Base-by-base conservation (phyloP, 2,888 invertebrate genomes). In the Anaspis maculata region DNA sequence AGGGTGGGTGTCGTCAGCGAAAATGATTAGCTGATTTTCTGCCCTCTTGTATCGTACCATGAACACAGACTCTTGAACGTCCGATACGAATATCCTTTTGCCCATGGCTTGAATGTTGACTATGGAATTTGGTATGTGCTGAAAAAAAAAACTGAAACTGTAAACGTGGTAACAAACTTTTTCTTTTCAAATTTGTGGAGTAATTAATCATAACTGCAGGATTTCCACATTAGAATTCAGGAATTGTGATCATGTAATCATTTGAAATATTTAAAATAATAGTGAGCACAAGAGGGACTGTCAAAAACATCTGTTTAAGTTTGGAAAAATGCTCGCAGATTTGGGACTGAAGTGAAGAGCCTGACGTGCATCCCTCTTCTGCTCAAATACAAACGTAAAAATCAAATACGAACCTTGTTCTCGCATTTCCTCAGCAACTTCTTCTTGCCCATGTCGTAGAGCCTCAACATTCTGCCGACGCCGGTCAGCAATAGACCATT, bases 1-100 rank as follows among this genome's bases (percentile, higher is more conserved):
- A 0, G 97, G 98, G 65, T 91, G 88, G 0, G 95, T 95, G 60
- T 99, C 98, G 61, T 98, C 98, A 2, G 96, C 94, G 67, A 98
- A 99, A 32, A 98, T 88, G 14, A 97, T 92, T 39, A 99, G 70
- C 57, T 97, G 96, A 66, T 99, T 99, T 64, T 98, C 98, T 25
- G 85, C 79, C 22, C 91, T 77, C 59, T 91, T 90, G 64, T 97
- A 97, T 22, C 94, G 79, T 1, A 98, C 79, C 65, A 94, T 95
- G 63, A 92, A 94, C 14, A 98, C 84, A 13, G 94, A 94, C 64
- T 99, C 98, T 65, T 95, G 94, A 0, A 95, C 86, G 62, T 99
- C 98, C 0, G 90, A 83, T 1, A 91, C 97, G 57, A 85, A 91
- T 43, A 98, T 87, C 36, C 98, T 76, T 57, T 92, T 88, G 1